Percentiles rank a stretch among this genome's conserved stretches.
phyloP scores from a whole-genome alignment of 1,140 invertebrate genomes.

The Panagrolaimus sp. region DNA sequence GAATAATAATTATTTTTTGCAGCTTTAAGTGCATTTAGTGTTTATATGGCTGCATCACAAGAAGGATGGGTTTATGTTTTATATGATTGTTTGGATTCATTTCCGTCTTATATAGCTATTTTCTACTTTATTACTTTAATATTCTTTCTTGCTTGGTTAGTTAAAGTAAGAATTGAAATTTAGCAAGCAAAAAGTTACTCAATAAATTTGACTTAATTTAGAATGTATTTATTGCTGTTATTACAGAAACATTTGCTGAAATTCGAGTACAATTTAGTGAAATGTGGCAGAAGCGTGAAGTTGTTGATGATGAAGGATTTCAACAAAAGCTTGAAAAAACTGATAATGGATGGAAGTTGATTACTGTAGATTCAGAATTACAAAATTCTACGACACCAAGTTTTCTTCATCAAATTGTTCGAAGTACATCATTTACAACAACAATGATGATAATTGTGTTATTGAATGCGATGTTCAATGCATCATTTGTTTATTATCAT shows the following conservation, averaged over 20 bases:
- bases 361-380: slow-evolving; percentile 67
- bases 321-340: slow-evolving; percentile 69
- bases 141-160: slow-evolving; percentile 97
- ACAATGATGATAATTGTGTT: slow-evolving; percentile 54
- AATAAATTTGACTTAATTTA: slow-evolving; percentile 40
- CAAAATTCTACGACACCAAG: slow-evolving; percentile 76
- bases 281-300: slow-evolving; percentile 88
- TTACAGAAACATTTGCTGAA: slow-evolving; percentile 99
- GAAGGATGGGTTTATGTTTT: slow-evolving; percentile 99
- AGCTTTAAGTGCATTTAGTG: slow-evolving; percentile 72
- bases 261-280: slow-evolving; percentile 99
- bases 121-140: slow-evolving; percentile 98
- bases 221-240: slow-evolving; percentile 99
- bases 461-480: slow-evolving; percentile 86
- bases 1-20: slow-evolving; percentile 25
- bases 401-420: slow-evolving; percentile 68
- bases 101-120: slow-evolving; percentile 88
- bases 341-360: slow-evolving; percentile 48
- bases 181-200: neutral
- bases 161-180: slow-evolving; percentile 68
- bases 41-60: slow-evolving; percentile 97
- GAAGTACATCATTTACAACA: slow-evolving; percentile 44
- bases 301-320: slow-evolving; percentile 47
- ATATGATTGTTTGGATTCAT: slow-evolving; percentile 93
- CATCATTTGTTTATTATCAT: slow-evolving; percentile 90